phyloP scores from a whole-genome alignment of 2,797 vertebrate genomes.

The Thunnus albacares region DNA sequence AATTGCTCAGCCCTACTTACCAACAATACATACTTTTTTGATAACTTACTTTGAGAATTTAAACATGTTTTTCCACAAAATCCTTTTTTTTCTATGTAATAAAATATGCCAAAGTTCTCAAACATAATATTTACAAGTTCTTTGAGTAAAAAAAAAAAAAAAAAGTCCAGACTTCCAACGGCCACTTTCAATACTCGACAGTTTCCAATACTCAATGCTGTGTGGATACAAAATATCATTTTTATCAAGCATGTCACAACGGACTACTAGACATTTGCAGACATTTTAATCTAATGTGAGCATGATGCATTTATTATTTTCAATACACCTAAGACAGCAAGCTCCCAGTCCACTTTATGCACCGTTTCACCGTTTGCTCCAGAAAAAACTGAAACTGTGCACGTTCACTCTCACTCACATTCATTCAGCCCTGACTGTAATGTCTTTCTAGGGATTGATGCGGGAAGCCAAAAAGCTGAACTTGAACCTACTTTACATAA shows the following conservation, averaged over 20 bases:
- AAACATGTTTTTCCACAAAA: too few species aligned
- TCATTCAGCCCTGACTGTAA: slow-evolving; percentile 4
- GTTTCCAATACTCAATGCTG: background rate
- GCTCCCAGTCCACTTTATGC: background rate
- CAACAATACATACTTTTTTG: too few species aligned
- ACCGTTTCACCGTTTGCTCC: background rate
- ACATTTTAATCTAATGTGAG: background rate
- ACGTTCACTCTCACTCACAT: background rate
- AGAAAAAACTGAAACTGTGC: background rate
- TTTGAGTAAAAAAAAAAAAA: too few species aligned
- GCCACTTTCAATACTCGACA: background rate
- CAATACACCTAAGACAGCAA: background rate
- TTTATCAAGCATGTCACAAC: background rate
- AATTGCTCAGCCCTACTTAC: too few species aligned
- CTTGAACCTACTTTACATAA: slow-evolving; percentile 60
- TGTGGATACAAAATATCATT: background rate
- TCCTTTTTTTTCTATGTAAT: too few species aligned
- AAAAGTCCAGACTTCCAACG: too few species aligned
- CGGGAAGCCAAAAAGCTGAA: slow-evolving; percentile 31
- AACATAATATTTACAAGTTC: background rate
- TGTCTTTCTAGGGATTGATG: background rate
- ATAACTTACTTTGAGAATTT: too few species aligned
- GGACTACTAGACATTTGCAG: background rate
- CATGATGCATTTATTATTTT: slow-evolving; percentile 19
- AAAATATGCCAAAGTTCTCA: background rate